Conservation (phyloP, 2,797 vertebrate genomes). For the Oreonectes daqikongensis region DNA sequence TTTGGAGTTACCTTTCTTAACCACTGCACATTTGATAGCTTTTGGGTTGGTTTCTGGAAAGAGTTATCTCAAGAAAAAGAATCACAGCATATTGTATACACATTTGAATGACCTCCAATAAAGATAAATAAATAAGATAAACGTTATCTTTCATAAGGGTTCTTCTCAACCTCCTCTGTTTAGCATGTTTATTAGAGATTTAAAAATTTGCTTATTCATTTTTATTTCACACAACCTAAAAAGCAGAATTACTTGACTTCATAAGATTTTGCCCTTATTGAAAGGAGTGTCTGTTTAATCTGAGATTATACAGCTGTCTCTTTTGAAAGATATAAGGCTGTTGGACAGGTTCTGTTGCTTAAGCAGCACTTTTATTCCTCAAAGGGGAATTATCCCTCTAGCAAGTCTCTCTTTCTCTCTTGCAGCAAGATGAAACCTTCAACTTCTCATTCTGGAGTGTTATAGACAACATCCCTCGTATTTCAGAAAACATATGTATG, state of each 20-base stretch:
- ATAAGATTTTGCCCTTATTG: slow-evolving; percentile 1
- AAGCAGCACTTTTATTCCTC: slow-evolving; percentile 33
- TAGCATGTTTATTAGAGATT: neutral
- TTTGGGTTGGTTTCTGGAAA: neutral
- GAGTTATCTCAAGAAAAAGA: neutral
- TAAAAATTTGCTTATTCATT: neutral
- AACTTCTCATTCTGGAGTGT: slow-evolving; percentile 39
- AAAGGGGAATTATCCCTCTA: slow-evolving; percentile 42
- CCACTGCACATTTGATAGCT: neutral
- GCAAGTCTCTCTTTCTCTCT: slow-evolving; percentile 20
- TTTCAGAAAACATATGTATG: slow-evolving; percentile 10
- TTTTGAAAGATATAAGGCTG: slow-evolving; percentile 41
- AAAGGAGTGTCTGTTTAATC: slow-evolving; percentile 40
- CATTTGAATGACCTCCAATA: neutral
- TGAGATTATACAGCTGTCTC: slow-evolving; percentile 47
- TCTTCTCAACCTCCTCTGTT: neutral
- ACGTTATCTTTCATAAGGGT: neutral
- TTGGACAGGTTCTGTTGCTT: slow-evolving; percentile 34
- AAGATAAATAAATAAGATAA: neutral
- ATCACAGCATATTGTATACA: neutral
- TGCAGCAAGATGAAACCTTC: slow-evolving; percentile 24
- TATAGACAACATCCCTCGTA: neutral
- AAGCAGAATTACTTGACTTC: neutral
- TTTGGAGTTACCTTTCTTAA: neutral
- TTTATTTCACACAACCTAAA: neutral